These are phyloP conservation scores for Natator depressus DNA, from an alignment of 2,113 vertebrate species.

Conservation along the genomic window DNA sequence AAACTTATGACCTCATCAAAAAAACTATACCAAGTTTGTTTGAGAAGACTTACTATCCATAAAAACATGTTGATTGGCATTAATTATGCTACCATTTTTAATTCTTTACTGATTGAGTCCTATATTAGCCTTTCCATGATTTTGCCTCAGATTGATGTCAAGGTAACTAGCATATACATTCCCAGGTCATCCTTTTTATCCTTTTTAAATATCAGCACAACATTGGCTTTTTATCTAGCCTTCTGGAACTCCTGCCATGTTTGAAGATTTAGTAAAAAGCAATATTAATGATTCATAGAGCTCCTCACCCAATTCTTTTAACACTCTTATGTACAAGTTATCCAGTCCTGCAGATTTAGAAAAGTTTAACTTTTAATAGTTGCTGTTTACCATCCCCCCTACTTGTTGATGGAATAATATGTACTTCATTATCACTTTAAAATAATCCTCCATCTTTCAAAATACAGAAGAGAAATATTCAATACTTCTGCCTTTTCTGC, in stretches of 20 bases:
- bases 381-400: neutral
- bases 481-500: neutral
- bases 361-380: neutral
- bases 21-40: neutral
- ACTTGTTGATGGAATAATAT: neutral
- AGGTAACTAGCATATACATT: neutral
- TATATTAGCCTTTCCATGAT: neutral
- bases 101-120: neutral
- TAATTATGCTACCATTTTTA: slow-evolving; percentile 41
- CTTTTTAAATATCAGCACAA: neutral
- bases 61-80: neutral
- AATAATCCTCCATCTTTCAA: neutral
- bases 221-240: neutral
- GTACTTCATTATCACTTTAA: neutral
- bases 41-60: neutral
- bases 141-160: neutral
- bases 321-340: neutral
- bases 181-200: neutral
- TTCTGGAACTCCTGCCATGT: no score
- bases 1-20: neutral
- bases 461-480: neutral
- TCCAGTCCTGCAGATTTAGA: neutral
- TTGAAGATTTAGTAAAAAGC: no score
- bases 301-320: neutral
- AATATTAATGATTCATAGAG: neutral